phyloP scores from a whole-genome alignment of 2,113 vertebrate genomes.

The Protomyctophum bolini region DNA sequence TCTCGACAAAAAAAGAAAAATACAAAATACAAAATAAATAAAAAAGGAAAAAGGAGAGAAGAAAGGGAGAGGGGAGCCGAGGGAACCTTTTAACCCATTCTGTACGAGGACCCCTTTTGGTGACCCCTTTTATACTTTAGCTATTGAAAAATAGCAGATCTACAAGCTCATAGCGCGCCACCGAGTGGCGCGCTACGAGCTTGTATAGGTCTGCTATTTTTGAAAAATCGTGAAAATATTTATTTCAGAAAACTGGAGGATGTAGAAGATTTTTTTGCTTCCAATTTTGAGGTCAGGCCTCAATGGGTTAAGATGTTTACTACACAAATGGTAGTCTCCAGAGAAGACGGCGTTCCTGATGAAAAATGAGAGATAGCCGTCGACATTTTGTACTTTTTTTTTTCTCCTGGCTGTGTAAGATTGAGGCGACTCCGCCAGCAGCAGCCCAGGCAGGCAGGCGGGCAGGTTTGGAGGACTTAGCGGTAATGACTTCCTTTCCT shows the following conservation, averaged over 20 bases:
- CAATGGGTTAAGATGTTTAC: constrained; percentile 80
- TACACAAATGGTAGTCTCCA: constrained; percentile 71
- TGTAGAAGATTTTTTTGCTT: too few species aligned
- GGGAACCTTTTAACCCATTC: constrained; percentile 72
- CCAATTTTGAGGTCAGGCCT: too few species aligned
- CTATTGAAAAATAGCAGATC: too few species aligned
- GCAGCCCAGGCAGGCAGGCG: constrained; percentile 18
- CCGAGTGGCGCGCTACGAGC: too few species aligned
- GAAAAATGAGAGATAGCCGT: constrained; percentile 74
- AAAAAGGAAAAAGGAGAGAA: constrained; percentile 35
- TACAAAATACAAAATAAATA: constrained; percentile 10
- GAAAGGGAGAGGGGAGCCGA: constrained; percentile 61
- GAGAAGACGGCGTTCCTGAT: constrained; percentile 61
- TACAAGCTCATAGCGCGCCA: too few species aligned
- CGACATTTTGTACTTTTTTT: constrained; percentile 65
- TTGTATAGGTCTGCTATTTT: too few species aligned
- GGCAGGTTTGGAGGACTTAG: constrained; percentile 66
- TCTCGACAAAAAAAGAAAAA: constrained; percentile 36
- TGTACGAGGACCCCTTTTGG: too few species aligned
- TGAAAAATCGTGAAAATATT: too few species aligned
- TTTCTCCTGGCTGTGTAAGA: constrained; percentile 56
- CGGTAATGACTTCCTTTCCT: constrained; percentile 75
- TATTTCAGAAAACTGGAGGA: too few species aligned
- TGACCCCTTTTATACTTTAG: too few species aligned
- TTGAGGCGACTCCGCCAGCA: constrained; percentile 14